A percentile compares a stretch with the other conserved stretches of the same genome.
These are phyloP conservation scores for Pseudochirops corinnae DNA, from an alignment of 2,797 vertebrate genomes.

Conservation along the genomic window DNA sequence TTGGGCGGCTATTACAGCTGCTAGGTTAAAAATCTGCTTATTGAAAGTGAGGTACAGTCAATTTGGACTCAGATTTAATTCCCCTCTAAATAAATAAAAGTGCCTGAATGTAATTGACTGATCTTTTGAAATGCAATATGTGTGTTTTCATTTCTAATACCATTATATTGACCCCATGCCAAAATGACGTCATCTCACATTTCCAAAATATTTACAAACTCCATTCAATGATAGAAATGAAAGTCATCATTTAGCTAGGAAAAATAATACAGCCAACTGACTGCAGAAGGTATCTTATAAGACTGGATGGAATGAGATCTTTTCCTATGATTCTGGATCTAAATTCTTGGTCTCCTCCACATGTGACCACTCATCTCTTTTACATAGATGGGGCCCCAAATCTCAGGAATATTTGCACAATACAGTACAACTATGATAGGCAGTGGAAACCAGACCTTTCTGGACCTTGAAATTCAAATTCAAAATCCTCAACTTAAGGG, in stretches of 20 bases:
- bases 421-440: not conserved
- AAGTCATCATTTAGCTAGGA: conserved; percentile 68
- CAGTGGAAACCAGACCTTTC: not conserved
- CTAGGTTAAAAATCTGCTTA: conserved; percentile 73
- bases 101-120: conserved; percentile 69
- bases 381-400: not conserved
- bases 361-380: not conserved
- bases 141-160: conserved; percentile 69
- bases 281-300: conserved; percentile 38
- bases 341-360: not conserved
- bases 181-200: conserved; percentile 72
- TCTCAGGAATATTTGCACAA: not conserved
- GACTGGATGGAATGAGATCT: not conserved
- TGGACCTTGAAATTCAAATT: conserved; percentile 25
- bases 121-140: conserved; percentile 50
- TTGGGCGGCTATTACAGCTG: conserved; percentile 53
- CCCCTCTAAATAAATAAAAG: conserved; percentile 80
- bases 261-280: conserved; percentile 71
- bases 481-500: not conserved
- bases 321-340: not conserved
- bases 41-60: conserved; percentile 67
- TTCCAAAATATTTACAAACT: conserved; percentile 77
- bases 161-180: conserved; percentile 69
- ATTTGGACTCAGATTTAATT: conserved; percentile 76
- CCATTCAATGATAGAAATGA: conserved; percentile 67